These are phyloP conservation scores for Timema podura DNA, from an alignment of 2,888 invertebrate genomes.

Conservation along the genomic window DNA sequence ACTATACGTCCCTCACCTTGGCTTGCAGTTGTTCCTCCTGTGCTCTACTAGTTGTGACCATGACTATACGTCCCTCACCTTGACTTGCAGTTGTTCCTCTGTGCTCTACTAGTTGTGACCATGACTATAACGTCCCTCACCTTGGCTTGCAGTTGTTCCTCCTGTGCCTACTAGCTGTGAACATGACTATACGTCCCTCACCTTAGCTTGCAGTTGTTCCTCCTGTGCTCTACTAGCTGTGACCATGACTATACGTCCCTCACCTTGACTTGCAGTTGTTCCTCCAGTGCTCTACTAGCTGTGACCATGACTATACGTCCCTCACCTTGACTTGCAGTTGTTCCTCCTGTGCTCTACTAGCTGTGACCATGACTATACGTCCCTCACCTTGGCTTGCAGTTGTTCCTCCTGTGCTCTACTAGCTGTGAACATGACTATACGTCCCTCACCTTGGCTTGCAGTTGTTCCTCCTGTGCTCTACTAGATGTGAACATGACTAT, in stretches of 20 bases:
- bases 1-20: conserved; percentile 23
- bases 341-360: conserved; percentile 38
- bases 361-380: background rate
- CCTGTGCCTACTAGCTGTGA: conserved; percentile 6
- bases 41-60: too few relatives aligned
- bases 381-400: conserved; percentile 35
- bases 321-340: conserved; percentile 39
- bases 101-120: too few relatives aligned
- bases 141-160: conserved; percentile 43
- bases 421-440: background rate
- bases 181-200: conserved; percentile 11
- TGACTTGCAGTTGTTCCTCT: conserved; percentile 43
- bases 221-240: conserved; percentile 30
- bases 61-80: conserved; percentile 20
- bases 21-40: conserved; percentile 42
- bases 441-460: conserved; percentile 35
- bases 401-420: conserved; percentile 41
- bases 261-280: conserved; percentile 40
- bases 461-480: conserved; percentile 42
- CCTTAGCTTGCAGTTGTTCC: conserved; percentile 42
- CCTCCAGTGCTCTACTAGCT: conserved; percentile 37
- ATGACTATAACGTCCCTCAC: conserved; percentile 17
- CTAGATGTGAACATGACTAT: background rate
- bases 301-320: background rate
- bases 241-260: background rate